Conservation (phyloP, 2,888 invertebrate genomes). For the Romanomermis culicivorax region DNA sequence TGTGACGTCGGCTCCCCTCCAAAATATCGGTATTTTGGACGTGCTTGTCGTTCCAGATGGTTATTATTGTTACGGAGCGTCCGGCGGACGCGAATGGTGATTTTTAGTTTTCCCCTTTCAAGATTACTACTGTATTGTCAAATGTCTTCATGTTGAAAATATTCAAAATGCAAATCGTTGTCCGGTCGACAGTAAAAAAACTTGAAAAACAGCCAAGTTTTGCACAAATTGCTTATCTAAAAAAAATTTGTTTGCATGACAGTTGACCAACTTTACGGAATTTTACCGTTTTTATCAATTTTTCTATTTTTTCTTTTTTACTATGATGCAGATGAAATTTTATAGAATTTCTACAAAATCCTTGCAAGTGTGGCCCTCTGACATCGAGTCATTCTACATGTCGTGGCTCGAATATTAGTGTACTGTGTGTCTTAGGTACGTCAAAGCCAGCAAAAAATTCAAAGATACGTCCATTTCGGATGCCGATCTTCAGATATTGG, state of each 20-base stretch:
- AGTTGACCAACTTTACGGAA: too few relatives aligned
- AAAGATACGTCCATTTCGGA: conserved; percentile 23
- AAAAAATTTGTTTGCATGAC: too few relatives aligned
- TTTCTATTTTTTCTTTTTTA: too few relatives aligned
- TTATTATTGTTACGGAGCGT: conserved; percentile 27
- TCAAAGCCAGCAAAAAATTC: conserved; percentile 23
- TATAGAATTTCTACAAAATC: too few relatives aligned
- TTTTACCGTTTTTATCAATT: too few relatives aligned
- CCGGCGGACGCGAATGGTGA: conserved; percentile 25
- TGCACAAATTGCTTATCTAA: too few relatives aligned
- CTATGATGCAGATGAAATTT: too few relatives aligned
- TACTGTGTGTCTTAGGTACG: neutral
- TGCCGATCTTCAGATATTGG: conserved; percentile 19
- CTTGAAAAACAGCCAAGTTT: too few relatives aligned
- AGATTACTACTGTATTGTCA: neutral
- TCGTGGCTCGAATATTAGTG: neutral
- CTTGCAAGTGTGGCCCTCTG: too few relatives aligned
- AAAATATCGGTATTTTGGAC: conserved; percentile 23
- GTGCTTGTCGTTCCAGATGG: conserved; percentile 22
- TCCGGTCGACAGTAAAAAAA: too few relatives aligned
- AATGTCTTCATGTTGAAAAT: too few relatives aligned
- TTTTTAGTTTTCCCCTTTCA: neutral
- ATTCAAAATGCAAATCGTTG: too few relatives aligned
- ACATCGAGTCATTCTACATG: neutral
- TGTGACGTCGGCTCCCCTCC: conserved; percentile 26